These are phyloP conservation scores for Asbolus verrucosus DNA, from an alignment of 1,140 invertebrate genomes.

Conservation along the genomic window DNA sequence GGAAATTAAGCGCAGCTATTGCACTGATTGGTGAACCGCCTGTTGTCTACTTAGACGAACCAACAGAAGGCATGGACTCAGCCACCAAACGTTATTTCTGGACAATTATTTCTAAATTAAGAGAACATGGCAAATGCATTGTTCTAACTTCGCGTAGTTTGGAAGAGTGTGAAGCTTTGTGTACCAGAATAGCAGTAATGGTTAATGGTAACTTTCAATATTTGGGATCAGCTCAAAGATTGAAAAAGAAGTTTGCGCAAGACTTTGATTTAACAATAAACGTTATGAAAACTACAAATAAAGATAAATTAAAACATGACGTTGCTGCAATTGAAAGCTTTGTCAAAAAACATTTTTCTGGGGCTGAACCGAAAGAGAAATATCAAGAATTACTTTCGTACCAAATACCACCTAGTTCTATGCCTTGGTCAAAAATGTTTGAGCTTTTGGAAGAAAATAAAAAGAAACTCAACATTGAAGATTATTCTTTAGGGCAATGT, in stretches of 20 bases:
- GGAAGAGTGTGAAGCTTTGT: conserved; percentile 90
- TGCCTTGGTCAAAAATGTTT: too few species aligned
- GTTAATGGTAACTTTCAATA: conserved; percentile 83
- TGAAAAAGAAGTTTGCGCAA: conserved; percentile 76
- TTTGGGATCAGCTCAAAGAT: conserved; percentile 75
- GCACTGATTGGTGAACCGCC: conserved; percentile 88
- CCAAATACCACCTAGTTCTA: too few species aligned
- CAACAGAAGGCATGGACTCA: conserved; percentile 85
- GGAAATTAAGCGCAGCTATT: conserved; percentile 93
- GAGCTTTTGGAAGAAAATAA: too few species aligned
- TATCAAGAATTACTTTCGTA: too few species aligned
- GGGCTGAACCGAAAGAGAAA: too few species aligned
- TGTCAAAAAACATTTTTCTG: too few species aligned
- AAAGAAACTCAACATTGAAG: too few species aligned
- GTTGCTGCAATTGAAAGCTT: too few species aligned
- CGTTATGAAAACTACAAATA: too few species aligned
- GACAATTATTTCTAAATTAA: conserved; percentile 74
- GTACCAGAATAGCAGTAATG: conserved; percentile 87
- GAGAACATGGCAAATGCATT: conserved; percentile 75
- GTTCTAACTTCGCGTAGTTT: conserved; percentile 85
- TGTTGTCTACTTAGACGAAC: conserved; percentile 89
- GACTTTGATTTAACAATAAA: conserved; percentile 64
- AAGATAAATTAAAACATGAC: too few species aligned
- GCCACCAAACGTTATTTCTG: conserved; percentile 83
- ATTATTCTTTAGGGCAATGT: too few species aligned